phyloP scores from a whole-genome alignment of 2,888 invertebrate species.

The Phaonia tiefii region DNA sequence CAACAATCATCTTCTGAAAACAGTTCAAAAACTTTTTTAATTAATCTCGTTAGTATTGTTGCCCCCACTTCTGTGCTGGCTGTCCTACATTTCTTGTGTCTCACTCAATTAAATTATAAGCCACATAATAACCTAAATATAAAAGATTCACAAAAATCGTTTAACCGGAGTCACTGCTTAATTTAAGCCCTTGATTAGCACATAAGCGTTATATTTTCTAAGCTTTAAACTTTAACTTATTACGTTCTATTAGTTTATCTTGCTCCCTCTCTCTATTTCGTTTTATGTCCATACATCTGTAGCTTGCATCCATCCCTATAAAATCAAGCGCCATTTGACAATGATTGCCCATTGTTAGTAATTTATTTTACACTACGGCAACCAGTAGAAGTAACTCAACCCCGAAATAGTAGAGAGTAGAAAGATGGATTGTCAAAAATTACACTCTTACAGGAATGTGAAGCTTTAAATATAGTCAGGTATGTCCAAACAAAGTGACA shows the following conservation, averaged over 20 bases:
- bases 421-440: neutral
- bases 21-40: too few species aligned
- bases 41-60: too few species aligned
- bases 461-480: neutral
- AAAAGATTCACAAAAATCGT: conserved; percentile 20
- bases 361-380: conserved; percentile 51
- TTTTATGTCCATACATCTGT: too few species aligned
- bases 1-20: too few species aligned
- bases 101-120: too few species aligned
- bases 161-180: conserved; percentile 16
- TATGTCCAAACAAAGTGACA: conserved; percentile 8
- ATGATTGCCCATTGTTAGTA: conserved; percentile 24
- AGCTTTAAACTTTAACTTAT: too few species aligned
- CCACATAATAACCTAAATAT: conserved; percentile 10
- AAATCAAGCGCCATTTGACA: neutral
- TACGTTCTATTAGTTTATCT: too few species aligned
- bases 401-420: conserved; percentile 13
- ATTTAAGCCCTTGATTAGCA: conserved; percentile 29
- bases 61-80: too few species aligned
- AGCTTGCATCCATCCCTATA: neutral
- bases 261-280: too few species aligned
- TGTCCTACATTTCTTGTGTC: too few species aligned
- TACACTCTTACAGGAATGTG: neutral
- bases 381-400: conserved; percentile 39
- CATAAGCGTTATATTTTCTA: conserved; percentile 12